Evolutionary conservation across 2,113 vertebrate genomes (phyloP).

Genomic region (Solea solea): DNA sequence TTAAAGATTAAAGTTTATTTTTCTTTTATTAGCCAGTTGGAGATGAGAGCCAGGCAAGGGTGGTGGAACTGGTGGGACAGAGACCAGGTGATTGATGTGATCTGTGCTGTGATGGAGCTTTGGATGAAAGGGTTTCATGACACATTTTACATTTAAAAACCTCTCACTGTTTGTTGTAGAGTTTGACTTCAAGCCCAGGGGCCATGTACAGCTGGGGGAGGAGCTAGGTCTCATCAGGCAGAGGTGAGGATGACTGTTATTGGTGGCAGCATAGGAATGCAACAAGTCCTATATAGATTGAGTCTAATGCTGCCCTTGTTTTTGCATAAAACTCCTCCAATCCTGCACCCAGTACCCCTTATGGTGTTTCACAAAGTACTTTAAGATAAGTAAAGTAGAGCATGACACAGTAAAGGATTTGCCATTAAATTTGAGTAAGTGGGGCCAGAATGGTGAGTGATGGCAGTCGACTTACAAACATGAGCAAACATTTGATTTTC

Average conservation of each 20-base stretch:
- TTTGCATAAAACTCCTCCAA: too few species aligned
- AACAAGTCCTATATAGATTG: too few species aligned
- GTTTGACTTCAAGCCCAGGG: constrained; percentile 87
- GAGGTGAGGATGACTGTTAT: constrained; percentile 77
- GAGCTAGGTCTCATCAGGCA: constrained; percentile 89
- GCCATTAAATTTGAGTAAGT: too few species aligned
- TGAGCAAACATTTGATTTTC: too few species aligned
- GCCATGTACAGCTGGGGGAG: constrained; percentile 90
- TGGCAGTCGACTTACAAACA: too few species aligned
- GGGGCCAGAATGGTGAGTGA: too few species aligned
- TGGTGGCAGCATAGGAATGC: too few species aligned
- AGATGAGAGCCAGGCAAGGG: constrained; percentile 87
- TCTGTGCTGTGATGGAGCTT: neutral
- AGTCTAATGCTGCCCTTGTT: too few species aligned
- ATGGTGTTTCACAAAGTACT: too few species aligned
- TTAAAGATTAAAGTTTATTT: neutral
- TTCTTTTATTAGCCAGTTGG: constrained; percentile 83
- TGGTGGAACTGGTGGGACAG: constrained; percentile 85
- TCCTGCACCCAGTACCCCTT: too few species aligned
- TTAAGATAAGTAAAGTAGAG: too few species aligned
- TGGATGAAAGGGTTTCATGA: neutral
- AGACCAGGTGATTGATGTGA: constrained; percentile 83
- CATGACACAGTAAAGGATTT: too few species aligned
- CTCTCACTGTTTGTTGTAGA: constrained; percentile 66
- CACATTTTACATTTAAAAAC: neutral